Conservation (phyloP, 1,140 invertebrate genomes). For the Drosophila bocqueti region DNA sequence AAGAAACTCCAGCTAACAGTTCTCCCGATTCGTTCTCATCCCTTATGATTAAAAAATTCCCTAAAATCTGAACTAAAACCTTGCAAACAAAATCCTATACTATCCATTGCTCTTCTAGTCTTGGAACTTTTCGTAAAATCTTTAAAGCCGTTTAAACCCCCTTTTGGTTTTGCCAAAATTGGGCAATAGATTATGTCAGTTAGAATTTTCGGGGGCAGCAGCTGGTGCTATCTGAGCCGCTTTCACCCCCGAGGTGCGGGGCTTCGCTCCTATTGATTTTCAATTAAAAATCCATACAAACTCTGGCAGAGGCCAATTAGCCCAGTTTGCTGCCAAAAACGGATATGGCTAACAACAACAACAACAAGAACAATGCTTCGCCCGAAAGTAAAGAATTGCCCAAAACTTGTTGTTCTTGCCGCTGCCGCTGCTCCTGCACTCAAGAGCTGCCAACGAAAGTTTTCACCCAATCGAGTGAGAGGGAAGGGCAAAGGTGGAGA, state of each 20-base stretch:
- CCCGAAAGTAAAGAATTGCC: conserved; percentile 41
- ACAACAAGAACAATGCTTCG: conserved; percentile 63
- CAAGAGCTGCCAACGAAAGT: conserved; percentile 40
- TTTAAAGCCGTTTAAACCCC: conserved; percentile 23
- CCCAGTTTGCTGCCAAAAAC: conserved; percentile 74
- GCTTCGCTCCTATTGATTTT: conserved; percentile 73
- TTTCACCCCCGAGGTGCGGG: background rate
- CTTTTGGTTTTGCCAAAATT: conserved; percentile 32
- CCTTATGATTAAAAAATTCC: background rate
- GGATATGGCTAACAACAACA: conserved; percentile 78
- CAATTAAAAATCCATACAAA: conserved; percentile 81
- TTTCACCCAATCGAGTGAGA: conserved; percentile 3
- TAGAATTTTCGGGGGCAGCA: conserved; percentile 30
- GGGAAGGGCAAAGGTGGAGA: background rate
- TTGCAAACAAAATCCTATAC: background rate
- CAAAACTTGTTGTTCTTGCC: conserved; percentile 36
- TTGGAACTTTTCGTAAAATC: background rate
- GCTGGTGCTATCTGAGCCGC: conserved; percentile 23
- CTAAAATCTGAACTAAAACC: background rate
- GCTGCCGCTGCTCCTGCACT: conserved; percentile 26
- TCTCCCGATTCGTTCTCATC: too few species aligned
- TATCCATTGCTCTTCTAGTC: background rate
- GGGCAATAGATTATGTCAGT: conserved; percentile 50
- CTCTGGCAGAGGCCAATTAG: conserved; percentile 67
- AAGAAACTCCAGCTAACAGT: too few species aligned